Conservation (phyloP, 2,113 vertebrate species). For the Diadophis punctatus region DNA sequence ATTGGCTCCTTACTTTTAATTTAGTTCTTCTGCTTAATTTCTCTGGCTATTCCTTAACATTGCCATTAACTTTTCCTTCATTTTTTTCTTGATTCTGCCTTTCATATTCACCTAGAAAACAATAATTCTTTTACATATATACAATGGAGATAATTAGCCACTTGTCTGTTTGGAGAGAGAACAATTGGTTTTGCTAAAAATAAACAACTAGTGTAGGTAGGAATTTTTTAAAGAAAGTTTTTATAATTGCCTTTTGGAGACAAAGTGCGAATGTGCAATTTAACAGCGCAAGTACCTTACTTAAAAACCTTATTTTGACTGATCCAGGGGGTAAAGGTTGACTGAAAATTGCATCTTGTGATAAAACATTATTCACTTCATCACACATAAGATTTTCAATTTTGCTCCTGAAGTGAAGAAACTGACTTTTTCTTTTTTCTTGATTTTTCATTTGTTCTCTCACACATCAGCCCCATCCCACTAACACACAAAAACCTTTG, state of each 20-base stretch:
- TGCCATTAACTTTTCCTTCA: slow-evolving; percentile 11
- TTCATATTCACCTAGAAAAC: slow-evolving; percentile 28
- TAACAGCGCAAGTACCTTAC: slow-evolving; percentile 50
- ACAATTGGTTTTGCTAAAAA: slow-evolving; percentile 20
- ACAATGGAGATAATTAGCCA: slow-evolving; percentile 34
- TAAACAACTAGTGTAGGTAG: not conserved
- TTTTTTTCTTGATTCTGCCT: slow-evolving; percentile 25
- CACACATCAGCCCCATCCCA: not conserved
- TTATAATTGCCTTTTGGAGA: slow-evolving; percentile 37
- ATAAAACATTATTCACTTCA: slow-evolving; percentile 53
- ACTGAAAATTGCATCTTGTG: slow-evolving; percentile 59
- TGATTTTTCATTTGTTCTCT: not conserved
- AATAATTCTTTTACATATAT: not conserved
- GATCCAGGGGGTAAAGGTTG: slow-evolving; percentile 42
- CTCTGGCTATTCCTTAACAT: not conserved
- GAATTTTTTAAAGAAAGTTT: slow-evolving; percentile 19
- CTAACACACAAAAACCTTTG: not conserved
- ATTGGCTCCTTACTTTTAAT: not conserved
- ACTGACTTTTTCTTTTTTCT: not conserved
- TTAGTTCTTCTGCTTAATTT: slow-evolving; percentile 1
- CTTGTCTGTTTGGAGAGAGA: slow-evolving; percentile 27
- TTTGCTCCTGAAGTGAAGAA: slow-evolving; percentile 55
- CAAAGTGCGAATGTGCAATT: slow-evolving; percentile 24
- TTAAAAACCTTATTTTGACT: slow-evolving; percentile 49
- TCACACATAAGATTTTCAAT: slow-evolving; percentile 47